A percentile compares a stretch with the other conserved stretches of the same genome.
Conservation (phyloP, 2,888 invertebrate genomes). For the Molorchus minor region DNA sequence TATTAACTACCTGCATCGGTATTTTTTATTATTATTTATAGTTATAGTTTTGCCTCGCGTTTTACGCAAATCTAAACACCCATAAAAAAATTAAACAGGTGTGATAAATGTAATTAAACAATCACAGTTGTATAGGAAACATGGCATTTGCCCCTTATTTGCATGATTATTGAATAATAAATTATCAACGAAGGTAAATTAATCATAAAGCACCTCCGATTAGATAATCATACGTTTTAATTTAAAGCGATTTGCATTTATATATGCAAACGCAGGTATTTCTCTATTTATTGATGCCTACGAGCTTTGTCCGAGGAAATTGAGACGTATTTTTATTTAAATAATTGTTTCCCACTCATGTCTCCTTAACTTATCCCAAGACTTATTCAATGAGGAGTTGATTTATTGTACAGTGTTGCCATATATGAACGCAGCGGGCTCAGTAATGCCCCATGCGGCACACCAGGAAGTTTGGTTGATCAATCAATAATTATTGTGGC, state of each 20-base stretch:
- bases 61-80: neutral
- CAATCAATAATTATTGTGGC: too few relatives aligned
- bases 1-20: too few relatives aligned
- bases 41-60: too few relatives aligned
- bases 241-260: conserved; percentile 1
- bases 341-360: too few relatives aligned
- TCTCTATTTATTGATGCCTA: neutral
- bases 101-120: conserved; percentile 1
- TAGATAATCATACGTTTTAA: too few relatives aligned
- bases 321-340: conserved; percentile 8
- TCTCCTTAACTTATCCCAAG: too few relatives aligned
- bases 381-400: too few relatives aligned
- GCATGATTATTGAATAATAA: neutral
- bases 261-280: conserved; percentile 2
- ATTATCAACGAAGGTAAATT: neutral
- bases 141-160: neutral
- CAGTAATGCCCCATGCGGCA: too few relatives aligned
- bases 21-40: too few relatives aligned
- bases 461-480: too few relatives aligned
- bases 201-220: neutral
- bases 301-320: neutral
- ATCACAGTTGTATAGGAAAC: neutral
- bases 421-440: too few relatives aligned
- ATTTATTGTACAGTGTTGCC: too few relatives aligned
- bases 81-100: conserved; percentile 1